Evolutionary conservation across 2,888 invertebrate species (phyloP), one percentile per base, ranked within the genome.

Genomic region (Furcula furcula): DNA sequence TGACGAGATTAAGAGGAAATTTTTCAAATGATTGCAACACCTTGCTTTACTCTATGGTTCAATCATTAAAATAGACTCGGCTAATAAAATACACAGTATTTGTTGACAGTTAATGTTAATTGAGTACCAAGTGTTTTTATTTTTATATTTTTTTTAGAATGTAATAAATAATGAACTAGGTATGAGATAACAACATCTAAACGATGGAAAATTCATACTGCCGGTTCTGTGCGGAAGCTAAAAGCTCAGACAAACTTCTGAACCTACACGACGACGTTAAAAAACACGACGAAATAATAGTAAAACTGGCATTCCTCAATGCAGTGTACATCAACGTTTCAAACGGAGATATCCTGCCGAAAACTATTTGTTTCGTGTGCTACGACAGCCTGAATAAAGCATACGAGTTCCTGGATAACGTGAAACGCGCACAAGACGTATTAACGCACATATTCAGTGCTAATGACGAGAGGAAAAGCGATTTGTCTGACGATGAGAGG

Each of bases 321-420:
- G 80, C 79, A 11, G 56, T 74, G 7, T 83, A 81, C 42, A 70
- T 85, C n/a, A 74, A 86, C 49, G 58, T 86, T 34, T 58, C 63
- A 15, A 62, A 50, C 36, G 55, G 56, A 11, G 68, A 70, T 55
- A 50, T 46, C 4, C 53, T 85, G 12, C 84, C 84, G 1, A 81
- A 76, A 68, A 81, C 80, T 1, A 64, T 83, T 19, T 85, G 84
- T 64, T 76, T 81, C 25, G 58, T 79, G 1, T 85, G 84, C 38
- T 78, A 76, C 54, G 78, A 82, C 15, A 73, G 70, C 3, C 42
- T 85, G 18, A 77, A 77, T 41, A 79, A 78, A 51, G 78, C 82
- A 7, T 79, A 72, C 38, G 71, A 79, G 2, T 85, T 85, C 36
- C 55, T 83, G 3, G 60, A 69, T 16, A 58, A 59, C 28, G 76